Evolutionary conservation across 2,797 vertebrate species (phyloP).

Genomic region (Distichodus sexfasciatus): DNA sequence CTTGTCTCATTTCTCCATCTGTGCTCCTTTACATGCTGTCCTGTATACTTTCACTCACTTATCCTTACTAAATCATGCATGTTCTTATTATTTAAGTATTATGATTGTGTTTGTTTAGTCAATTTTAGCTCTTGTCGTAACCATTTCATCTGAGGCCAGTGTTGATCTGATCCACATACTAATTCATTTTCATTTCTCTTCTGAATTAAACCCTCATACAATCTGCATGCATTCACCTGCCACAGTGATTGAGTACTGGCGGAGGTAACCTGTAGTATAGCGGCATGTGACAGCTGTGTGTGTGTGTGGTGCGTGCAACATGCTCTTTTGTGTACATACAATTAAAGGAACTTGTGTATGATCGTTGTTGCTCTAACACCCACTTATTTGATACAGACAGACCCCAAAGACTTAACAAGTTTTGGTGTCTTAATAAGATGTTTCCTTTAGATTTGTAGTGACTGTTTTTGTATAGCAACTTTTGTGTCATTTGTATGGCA

Average conservation of each 20-base stretch:
- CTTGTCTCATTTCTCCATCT: not conserved
- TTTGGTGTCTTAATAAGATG: too few relatives aligned
- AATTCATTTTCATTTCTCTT: constrained; percentile 3
- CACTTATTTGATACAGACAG: too few relatives aligned
- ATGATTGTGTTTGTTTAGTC: not conserved
- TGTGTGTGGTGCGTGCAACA: not conserved
- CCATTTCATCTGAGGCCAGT: too few relatives aligned
- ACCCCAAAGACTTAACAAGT: too few relatives aligned
- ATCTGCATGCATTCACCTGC: constrained; percentile 30
- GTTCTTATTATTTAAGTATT: not conserved
- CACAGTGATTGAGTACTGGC: constrained; percentile 40
- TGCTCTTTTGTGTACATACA: not conserved
- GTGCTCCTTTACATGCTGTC: not conserved
- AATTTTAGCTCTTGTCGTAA: not conserved
- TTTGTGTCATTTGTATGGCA: too few relatives aligned
- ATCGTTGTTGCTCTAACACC: not conserved
- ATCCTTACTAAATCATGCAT: not conserved
- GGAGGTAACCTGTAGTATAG: constrained; percentile 38
- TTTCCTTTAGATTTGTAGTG: not conserved
- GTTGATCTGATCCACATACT: too few relatives aligned
- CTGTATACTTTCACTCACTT: not conserved
- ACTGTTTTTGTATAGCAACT: not conserved
- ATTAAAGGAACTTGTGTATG: too few relatives aligned
- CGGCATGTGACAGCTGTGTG: constrained; percentile 1
- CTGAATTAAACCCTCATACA: not conserved